A percentile compares a stretch with the other conserved stretches of the same genome.
phyloP scores from a whole-genome alignment of 1,140 invertebrate species.

The Drosophila gunungcola region DNA sequence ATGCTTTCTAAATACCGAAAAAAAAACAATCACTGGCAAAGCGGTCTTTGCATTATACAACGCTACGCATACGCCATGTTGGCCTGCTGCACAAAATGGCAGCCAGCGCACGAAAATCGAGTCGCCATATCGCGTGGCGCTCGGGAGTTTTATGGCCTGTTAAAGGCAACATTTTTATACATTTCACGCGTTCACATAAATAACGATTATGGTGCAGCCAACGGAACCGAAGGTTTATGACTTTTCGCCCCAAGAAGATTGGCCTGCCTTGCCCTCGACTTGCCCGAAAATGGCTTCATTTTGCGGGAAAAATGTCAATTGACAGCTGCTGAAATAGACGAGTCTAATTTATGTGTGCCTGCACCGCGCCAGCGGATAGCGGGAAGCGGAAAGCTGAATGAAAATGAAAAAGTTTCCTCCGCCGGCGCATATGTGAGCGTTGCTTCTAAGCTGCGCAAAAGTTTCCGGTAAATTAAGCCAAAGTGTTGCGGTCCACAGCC shows the following conservation, averaged over 20 bases:
- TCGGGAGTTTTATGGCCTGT: conserved; percentile 57
- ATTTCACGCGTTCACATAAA: conserved; percentile 80
- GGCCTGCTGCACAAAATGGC: conserved; percentile 43
- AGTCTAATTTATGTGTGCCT: conserved; percentile 59
- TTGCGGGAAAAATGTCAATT: conserved; percentile 67
- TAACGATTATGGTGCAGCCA: conserved; percentile 69
- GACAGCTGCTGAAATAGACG: conserved; percentile 59
- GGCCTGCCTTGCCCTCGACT: conserved; percentile 44
- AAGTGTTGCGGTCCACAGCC: conserved; percentile 61
- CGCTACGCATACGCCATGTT: conserved; percentile 66
- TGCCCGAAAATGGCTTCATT: conserved; percentile 75
- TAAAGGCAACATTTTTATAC: conserved; percentile 75
- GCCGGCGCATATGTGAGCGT: conserved; percentile 7
- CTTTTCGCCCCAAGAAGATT: conserved; percentile 61
- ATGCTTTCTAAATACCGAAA: conserved; percentile 60
- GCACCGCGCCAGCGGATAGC: conserved; percentile 19
- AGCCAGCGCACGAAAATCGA: conserved; percentile 11
- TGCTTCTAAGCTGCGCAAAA: conserved; percentile 35
- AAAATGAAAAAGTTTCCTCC: conserved; percentile 54
- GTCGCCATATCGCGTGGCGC: conserved; percentile 12
- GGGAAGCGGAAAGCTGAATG: conserved; percentile 36
- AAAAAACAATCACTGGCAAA: conserved; percentile 54
- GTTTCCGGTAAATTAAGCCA: conserved; percentile 79
- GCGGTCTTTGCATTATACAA: conserved; percentile 45
- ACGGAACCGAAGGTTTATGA: conserved; percentile 71